Base-by-base conservation (phyloP, 2,113 vertebrate genomes). In the human (Homo sapiens) region DNA sequence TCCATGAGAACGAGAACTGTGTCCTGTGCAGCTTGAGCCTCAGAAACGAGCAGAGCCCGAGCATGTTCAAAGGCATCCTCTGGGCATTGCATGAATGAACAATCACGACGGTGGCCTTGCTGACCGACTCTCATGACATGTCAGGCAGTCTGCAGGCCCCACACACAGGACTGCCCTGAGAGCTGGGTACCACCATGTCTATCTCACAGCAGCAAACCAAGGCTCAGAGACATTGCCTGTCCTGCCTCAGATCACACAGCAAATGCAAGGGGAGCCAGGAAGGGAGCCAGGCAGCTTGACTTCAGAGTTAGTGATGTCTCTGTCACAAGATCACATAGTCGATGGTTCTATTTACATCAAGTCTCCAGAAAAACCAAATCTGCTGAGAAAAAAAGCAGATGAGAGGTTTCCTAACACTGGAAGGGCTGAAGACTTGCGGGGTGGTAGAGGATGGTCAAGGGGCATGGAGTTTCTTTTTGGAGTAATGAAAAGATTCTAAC, bases 51-150 rank as follows among this genome's bases (percentile, higher is more conserved):
- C 55, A 11, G 13, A 68, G 30, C 61, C 66, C 0, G 43, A 23
- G 4, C 0, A 6, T 20, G 35, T 18, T 16, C 45, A 6, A 13
- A 6, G 2, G 2, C 22, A 25, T 50, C 59, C 30, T 40, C 52
- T 22, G 32, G 0, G 1, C 13, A 4, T 2, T 4, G 40, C 8
- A 22, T 0, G 1, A 0, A 3, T 8, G 13, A 35, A 18, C 0
- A 2, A 3, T 12, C n/a, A 8, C 0, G 22, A 25, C 0, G 0
- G 3, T 1, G 16, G 52, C 18, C 75, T 82, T 81, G 1, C 20
- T 35, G 40, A 83, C 76, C 0, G 20, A 72, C 38, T 35, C 40
- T 30, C 2, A 0, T 0, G 1, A 23, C 0, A 0, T 1, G 12
- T 3, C 22, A 45, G 55, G n/a, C 17, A 3, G 25, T 2, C 18